Evolutionary conservation across 2,113 vertebrate genomes (phyloP), one percentile per base, ranked within the genome.

Genomic region (Hippocampus mohnikei): DNA sequence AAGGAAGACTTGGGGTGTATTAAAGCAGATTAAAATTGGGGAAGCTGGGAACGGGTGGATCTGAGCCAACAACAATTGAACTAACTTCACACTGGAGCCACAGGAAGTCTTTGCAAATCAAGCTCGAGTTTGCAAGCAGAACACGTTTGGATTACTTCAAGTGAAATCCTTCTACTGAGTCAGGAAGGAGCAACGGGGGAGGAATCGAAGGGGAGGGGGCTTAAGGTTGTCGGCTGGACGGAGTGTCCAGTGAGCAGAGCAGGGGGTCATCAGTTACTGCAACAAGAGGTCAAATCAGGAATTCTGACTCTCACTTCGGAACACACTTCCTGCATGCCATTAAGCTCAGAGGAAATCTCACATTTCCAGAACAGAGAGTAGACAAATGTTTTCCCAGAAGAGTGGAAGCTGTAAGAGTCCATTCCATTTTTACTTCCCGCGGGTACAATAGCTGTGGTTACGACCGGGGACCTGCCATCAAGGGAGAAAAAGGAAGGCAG

Each of bases 101-200:
- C 65, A 80, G 44, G 62, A 72, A 69, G 73, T 27, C n/a, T 74
- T 60, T 71, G 63, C 66, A 27, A 44, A 58, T 0, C 40, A 23
- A 23, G 10, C 20, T 42, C 18, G 21, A 5, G 21, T 55, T 55
- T 55, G 21, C 21, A 55, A 55, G 40, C n/a, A 27, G 42, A 52
- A 67, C 44, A 29, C 23, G 15, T 65, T 44, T 21, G 37, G 29
- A 77, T 71, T 67, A 53, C 37, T 50, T 69, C 8, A 71, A 53
- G 12, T 15, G 65, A 67, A 73, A 3, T 13, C 5, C 37, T 48
- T 50, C 44, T 23, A 29, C 48, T 50, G 23, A 20, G 44, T 27
- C 41, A 66, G 12, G 59, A 56, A 62, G 5, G 21, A 75, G 16
- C 1, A 2, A 8, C 52, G 10, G n/a, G 15, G 1, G n/a, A 15